Evolutionary conservation across 2,888 invertebrate genomes (phyloP).

Genomic region (Epinotia ramella): DNA sequence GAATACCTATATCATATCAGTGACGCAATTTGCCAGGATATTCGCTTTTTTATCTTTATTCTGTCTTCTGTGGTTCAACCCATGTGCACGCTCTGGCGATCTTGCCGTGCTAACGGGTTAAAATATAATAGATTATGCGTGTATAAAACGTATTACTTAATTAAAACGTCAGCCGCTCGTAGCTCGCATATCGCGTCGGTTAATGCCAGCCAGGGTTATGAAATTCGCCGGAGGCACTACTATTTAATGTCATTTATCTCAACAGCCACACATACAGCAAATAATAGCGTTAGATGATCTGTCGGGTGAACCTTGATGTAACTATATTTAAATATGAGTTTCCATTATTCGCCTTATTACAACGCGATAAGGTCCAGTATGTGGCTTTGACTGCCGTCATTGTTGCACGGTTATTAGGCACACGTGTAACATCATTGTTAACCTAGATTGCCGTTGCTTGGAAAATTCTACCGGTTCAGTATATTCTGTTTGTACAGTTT

Average conservation of each 20-base stretch:
- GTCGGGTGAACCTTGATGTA: conserved; percentile 26
- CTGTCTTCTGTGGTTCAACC: too few species aligned
- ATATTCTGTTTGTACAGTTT: too few species aligned
- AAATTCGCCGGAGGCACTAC: conserved; percentile 41
- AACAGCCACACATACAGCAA: conserved; percentile 16
- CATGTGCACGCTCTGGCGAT: too few species aligned
- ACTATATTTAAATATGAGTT: background rate
- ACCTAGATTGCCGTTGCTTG: background rate
- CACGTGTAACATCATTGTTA: conserved; percentile 7
- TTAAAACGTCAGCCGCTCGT: conserved; percentile 23
- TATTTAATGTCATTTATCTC: conserved; percentile 43
- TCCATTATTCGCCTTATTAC: background rate
- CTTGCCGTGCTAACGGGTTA: too few species aligned
- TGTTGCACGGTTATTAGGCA: conserved; percentile 5
- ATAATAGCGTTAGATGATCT: conserved; percentile 33
- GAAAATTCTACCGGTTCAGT: background rate
- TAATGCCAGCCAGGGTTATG: conserved; percentile 22
- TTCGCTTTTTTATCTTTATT: too few species aligned
- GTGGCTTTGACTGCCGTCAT: background rate
- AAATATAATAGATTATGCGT: too few species aligned
- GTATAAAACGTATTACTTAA: background rate
- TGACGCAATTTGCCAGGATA: too few species aligned
- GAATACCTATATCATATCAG: too few species aligned
- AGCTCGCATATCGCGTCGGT: conserved; percentile 12
- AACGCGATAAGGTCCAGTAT: too few species aligned